Evolutionary conservation across 2,113 vertebrate species (phyloP).

Genomic region (Zeus faber): DNA sequence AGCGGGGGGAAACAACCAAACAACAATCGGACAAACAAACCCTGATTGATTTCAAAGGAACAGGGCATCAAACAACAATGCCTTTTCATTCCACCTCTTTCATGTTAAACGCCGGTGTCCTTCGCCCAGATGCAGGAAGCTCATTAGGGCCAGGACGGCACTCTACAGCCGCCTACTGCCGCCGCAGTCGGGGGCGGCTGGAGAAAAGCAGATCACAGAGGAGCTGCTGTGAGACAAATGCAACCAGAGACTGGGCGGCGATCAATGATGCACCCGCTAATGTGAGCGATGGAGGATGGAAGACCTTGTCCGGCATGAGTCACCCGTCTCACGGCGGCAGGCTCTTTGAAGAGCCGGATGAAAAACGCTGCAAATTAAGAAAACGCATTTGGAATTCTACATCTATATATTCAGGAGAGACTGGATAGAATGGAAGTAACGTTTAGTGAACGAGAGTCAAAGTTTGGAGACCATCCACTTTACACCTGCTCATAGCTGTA

Average conservation of each 20-base stretch:
- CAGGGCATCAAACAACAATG: background rate
- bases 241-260: background rate
- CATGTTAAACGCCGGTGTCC: background rate
- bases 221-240: background rate
- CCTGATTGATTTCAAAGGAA: background rate
- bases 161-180: slow-evolving; percentile 12
- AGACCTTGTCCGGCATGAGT: background rate
- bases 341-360: too few species aligned
- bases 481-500: too few species aligned
- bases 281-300: background rate
- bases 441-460: too few species aligned
- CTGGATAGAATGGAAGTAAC: too few species aligned
- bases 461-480: too few species aligned
- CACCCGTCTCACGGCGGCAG: too few species aligned
- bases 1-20: background rate
- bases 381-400: too few species aligned
- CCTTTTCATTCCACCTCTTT: background rate
- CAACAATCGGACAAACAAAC: too few species aligned
- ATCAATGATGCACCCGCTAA: background rate
- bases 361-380: too few species aligned
- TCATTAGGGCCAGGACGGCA: slow-evolving; percentile 14
- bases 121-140: background rate
- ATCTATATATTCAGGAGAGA: too few species aligned
- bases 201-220: slow-evolving; percentile 22
- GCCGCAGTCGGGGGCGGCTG: too few species aligned